Percentiles rank a stretch among this genome's conserved stretches.
phyloP scores from a whole-genome alignment of 2,797 vertebrate species.

The Amblyopsis hoosieri region DNA sequence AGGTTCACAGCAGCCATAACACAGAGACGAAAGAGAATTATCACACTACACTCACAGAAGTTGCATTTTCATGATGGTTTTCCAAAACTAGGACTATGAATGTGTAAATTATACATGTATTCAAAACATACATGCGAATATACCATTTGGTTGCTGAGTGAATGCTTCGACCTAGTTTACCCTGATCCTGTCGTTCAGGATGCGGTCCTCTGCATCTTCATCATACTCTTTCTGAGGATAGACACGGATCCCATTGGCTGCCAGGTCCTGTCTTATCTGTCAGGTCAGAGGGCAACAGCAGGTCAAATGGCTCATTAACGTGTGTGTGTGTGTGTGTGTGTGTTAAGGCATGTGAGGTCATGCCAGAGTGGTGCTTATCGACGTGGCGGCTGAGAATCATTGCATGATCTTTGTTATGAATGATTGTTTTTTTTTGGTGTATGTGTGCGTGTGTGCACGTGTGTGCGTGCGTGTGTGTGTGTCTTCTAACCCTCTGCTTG shows the following conservation, averaged over 20 bases:
- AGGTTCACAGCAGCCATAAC: too few species aligned
- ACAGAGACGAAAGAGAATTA: too few species aligned
- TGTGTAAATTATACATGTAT: too few species aligned
- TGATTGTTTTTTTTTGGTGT: neutral
- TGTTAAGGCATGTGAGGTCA: neutral
- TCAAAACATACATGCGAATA: too few species aligned
- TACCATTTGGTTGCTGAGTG: too few species aligned
- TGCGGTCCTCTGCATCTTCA: constrained; percentile 84
- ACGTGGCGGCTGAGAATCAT: too few species aligned
- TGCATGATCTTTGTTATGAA: too few species aligned
- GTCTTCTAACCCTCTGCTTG: constrained; percentile 83
- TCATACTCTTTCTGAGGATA: constrained; percentile 91
- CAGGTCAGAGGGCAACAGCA: constrained; percentile 18
- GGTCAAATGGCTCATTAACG: constrained; percentile 3
- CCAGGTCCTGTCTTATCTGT: constrained; percentile 91
- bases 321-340: neutral
- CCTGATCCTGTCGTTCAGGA: constrained; percentile 88
- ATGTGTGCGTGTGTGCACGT: constrained; percentile 7
- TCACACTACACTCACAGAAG: too few species aligned
- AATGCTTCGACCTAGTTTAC: constrained; percentile 59
- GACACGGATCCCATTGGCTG: constrained; percentile 83
- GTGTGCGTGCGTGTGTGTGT: constrained; percentile 17
- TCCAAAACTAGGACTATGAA: too few species aligned
- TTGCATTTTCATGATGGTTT: too few species aligned
- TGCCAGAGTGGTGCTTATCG: neutral